These are phyloP conservation scores for Philonicus albiceps DNA, from an alignment of 2,888 invertebrate species.

Conservation along the genomic window DNA sequence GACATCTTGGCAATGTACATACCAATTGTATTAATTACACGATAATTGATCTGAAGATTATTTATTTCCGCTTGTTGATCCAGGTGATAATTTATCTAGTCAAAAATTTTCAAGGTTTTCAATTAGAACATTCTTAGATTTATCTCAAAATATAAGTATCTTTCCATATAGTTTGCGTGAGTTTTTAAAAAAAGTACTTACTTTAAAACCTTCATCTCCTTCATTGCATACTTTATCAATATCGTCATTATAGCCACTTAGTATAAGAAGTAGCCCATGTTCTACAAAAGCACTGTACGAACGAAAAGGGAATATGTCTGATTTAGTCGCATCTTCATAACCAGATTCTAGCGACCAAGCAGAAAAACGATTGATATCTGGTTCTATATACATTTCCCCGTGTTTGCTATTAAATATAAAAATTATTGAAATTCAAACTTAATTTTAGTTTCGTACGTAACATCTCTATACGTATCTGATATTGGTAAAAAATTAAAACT, in stretches of 20 bases:
- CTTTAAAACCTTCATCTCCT: conserved; percentile 77
- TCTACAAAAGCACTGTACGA: conserved; percentile 72
- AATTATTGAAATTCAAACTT: neutral
- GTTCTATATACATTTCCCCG: neutral
- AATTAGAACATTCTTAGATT: no score
- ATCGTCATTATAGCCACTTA: conserved; percentile 69
- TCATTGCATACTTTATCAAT: conserved; percentile 76
- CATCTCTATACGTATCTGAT: neutral
- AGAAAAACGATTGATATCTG: neutral
- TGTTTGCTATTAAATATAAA: neutral
- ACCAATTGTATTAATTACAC: no score
- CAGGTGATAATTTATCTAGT: no score
- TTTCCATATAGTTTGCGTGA: neutral
- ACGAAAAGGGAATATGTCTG: conserved; percentile 73
- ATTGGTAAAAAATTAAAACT: neutral
- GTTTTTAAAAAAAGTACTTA: conserved; percentile 51
- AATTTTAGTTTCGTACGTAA: neutral
- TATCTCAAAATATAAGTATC: no score
- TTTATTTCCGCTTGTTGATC: no score
- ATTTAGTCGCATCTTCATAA: conserved; percentile 56
- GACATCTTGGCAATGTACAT: no score
- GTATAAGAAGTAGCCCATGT: conserved; percentile 70
- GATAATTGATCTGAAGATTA: no score
- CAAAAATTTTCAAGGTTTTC: no score
- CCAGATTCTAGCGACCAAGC: neutral